phyloP scores from a whole-genome alignment of 2,888 invertebrate genomes.

The Bellardia pandia region DNA sequence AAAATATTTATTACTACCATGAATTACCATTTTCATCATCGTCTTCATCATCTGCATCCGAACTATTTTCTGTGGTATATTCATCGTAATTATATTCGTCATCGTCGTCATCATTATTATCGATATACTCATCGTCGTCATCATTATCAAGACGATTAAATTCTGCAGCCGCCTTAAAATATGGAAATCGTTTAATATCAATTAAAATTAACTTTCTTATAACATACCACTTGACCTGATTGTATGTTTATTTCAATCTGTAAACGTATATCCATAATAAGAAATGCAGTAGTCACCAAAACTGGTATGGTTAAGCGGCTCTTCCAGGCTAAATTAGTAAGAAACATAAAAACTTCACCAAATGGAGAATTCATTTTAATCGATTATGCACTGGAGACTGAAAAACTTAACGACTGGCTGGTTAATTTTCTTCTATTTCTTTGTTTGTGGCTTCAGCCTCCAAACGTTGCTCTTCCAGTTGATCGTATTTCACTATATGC shows the following conservation, averaged over 20 bases:
- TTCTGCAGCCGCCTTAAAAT: constrained; percentile 80
- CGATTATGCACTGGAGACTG: neutral
- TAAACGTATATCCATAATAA: constrained; percentile 88
- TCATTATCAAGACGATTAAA: constrained; percentile 77
- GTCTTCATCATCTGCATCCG: constrained; percentile 75
- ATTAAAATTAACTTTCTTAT: neutral
- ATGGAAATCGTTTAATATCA: neutral
- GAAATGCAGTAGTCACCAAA: constrained; percentile 87
- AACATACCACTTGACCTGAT: constrained; percentile 82
- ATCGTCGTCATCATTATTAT: constrained; percentile 76
- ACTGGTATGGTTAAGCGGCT: constrained; percentile 88
- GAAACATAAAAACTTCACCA: constrained; percentile 86
- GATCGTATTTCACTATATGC: constrained; percentile 85
- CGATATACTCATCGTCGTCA: constrained; percentile 78
- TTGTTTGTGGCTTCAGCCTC: constrained; percentile 58
- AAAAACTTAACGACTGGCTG: constrained; percentile 68
- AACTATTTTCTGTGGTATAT: constrained; percentile 75
- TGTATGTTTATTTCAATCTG: constrained; percentile 88
- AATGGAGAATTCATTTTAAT: constrained; percentile 83
- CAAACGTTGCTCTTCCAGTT: constrained; percentile 81
- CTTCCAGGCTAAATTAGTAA: constrained; percentile 90
- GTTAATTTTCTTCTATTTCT: constrained; percentile 57
- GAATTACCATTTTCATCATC: constrained; percentile 68
- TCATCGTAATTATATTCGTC: constrained; percentile 76
- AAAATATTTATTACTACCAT: constrained; percentile 40